Evolutionary conservation across 2,888 invertebrate species (phyloP).

Genomic region (Venusia cambrica): DNA sequence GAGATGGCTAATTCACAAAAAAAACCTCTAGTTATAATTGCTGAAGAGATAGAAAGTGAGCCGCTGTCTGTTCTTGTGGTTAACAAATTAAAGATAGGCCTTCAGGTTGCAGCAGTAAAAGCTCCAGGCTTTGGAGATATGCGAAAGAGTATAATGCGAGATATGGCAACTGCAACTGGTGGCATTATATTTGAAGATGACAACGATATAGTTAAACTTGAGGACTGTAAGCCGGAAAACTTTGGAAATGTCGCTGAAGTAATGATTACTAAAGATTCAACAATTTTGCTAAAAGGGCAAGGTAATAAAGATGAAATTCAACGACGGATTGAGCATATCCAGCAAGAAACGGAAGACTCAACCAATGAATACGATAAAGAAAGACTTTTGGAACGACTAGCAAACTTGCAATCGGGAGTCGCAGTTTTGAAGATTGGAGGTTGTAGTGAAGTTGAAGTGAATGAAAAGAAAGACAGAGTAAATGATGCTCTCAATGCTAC

Average conservation of each 20-base stretch:
- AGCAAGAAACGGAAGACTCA: conserved; percentile 89
- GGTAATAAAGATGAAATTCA: conserved; percentile 89
- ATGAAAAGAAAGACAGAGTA: conserved; percentile 97
- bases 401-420: conserved; percentile 91
- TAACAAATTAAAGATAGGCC: conserved; percentile 92
- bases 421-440: conserved; percentile 91
- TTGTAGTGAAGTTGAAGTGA: conserved; percentile 93
- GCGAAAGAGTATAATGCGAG: conserved; percentile 91
- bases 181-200: conserved; percentile 97
- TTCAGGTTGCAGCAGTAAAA: conserved; percentile 96
- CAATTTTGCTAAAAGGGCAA: conserved; percentile 84
- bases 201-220: conserved; percentile 91
- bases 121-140: conserved; percentile 98
- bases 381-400: conserved; percentile 92
- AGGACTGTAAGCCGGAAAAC: conserved; percentile 90
- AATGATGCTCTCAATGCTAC: conserved; percentile 97
- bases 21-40: conserved; percentile 95
- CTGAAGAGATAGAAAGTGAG: conserved; percentile 97
- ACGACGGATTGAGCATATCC: conserved; percentile 88
- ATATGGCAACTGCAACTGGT: conserved; percentile 95
- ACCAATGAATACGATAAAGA: conserved; percentile 95
- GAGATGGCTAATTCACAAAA: conserved; percentile 95
- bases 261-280: conserved; percentile 95
- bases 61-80: conserved; percentile 95
- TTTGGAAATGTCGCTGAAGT: conserved; percentile 93